Percentiles rank a stretch among this genome's conserved stretches.
phyloP scores from a whole-genome alignment of 1,140 invertebrate genomes.

The Microvelia longipes region DNA sequence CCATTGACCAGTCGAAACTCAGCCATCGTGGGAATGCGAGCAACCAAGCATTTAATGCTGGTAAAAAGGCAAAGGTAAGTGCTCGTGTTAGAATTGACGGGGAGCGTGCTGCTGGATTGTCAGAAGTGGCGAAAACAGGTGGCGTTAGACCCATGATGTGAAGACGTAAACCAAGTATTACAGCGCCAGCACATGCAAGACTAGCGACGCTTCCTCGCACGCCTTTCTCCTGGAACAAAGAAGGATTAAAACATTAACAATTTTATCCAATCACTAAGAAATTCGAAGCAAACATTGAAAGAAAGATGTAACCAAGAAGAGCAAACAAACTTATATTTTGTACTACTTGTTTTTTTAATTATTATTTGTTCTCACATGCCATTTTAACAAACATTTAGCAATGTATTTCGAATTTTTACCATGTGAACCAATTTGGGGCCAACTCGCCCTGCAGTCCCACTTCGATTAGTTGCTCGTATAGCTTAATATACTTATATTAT shows the following conservation, averaged over 20 bases:
- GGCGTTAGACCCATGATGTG: slow-evolving; percentile 43
- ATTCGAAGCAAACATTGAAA: background rate
- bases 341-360: no score
- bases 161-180: slow-evolving; percentile 43
- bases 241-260: no score
- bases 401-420: no score
- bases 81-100: slow-evolving; percentile 50
- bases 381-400: no score
- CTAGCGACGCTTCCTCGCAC: slow-evolving; percentile 41
- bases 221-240: slow-evolving; percentile 46
- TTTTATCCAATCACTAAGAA: no score
- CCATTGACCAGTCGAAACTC: slow-evolving; percentile 94
- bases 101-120: slow-evolving; percentile 75
- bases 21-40: slow-evolving; percentile 63
- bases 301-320: background rate
- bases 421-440: no score
- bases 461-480: no score
- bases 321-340: no score
- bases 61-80: slow-evolving; percentile 75
- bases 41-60: slow-evolving; percentile 69
- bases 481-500: no score
- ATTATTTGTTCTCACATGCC: no score
- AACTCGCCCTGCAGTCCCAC: no score
- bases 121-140: slow-evolving; percentile 69
- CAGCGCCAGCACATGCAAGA: slow-evolving; percentile 38